Evolutionary conservation across 37 sponge, comb jelly and placozoan genomes (phyloP).

Genomic region (Spongia lamella): DNA sequence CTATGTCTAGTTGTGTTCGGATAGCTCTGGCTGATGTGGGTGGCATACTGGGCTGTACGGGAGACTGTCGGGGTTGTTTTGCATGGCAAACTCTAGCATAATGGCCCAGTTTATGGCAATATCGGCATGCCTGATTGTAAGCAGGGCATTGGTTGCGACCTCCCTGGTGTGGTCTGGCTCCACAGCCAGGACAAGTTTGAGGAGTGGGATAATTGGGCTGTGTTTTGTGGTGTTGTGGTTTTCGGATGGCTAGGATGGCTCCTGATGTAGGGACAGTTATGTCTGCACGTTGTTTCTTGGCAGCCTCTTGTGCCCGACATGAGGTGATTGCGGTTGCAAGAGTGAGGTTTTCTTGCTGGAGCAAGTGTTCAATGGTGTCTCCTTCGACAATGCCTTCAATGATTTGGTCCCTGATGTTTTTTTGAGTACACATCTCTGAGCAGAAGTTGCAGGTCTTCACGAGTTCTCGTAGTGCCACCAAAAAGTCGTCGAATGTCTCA

Average conservation of each 20-base stretch:
- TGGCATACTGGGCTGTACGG: neutral
- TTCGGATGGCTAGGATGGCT: neutral
- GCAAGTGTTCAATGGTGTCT: slow-evolving; percentile 25
- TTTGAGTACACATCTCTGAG: slow-evolving; percentile 20
- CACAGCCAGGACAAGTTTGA: slow-evolving; percentile 31
- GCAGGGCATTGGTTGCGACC: slow-evolving; percentile 27
- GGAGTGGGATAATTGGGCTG: neutral
- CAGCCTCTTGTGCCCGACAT: slow-evolving; percentile 39
- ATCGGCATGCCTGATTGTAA: slow-evolving; percentile 5
- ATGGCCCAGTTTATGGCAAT: slow-evolving; percentile 30
- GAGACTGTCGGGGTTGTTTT: neutral
- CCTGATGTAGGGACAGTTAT: neutral
- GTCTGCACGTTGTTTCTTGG: slow-evolving; percentile 26
- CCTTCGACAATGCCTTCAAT: slow-evolving; percentile 27
- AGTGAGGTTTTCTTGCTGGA: slow-evolving; percentile 9
- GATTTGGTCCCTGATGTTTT: slow-evolving; percentile 42
- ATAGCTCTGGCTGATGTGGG: neutral
- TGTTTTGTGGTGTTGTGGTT: neutral
- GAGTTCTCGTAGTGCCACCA: slow-evolving; percentile 28
- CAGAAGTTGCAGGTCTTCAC: slow-evolving; percentile 47
- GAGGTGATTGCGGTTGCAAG: slow-evolving; percentile 12
- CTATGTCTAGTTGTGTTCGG: no score
- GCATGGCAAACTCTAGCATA: slow-evolving; percentile 14
- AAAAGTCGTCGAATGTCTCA: slow-evolving; percentile 25
- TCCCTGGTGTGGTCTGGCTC: slow-evolving; percentile 14